Evolutionary conservation across 2,113 vertebrate species (phyloP), one percentile per base, ranked within the genome.

Genomic region (Oreocharis arfaki): DNA sequence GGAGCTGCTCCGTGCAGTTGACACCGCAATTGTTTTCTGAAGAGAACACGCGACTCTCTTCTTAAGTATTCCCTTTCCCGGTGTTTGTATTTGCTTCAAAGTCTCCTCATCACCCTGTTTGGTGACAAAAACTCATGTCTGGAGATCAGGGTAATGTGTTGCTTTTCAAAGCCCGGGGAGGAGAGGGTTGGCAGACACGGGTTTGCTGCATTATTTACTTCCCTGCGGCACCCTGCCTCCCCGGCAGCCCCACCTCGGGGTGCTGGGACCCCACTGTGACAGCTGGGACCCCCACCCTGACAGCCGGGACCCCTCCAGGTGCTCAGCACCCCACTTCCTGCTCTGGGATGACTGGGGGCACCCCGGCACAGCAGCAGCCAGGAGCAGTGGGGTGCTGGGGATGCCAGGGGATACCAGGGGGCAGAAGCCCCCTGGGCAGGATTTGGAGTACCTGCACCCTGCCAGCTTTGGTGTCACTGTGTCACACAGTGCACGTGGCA

Each of bases 41-140:
- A 96, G 91, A 73, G 92, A 97, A 97, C 95, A 97, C 56, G 41
- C 94, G 44, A 91, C 93, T 97, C 88, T 90, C 93, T 96, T 95
- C 96, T 96, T 92, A 96, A 94, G 95, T 96, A 94, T 96, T 97
- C 93, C 95, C 95, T 96, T 90, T 95, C 89, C 89, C 10, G 24
- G 90, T 96, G 95, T 93, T 95, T 94, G 90, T 92, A 94, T 95
- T 91, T 95, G 95, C 97, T 97, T 97, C 97, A 97, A 97, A 97
- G 97, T 88, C 96, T 96, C 92, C 83, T 96, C 96, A 74, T 96
- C 93, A 97, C 26, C 95, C 95, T 97, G 93, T 93, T 97, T 95
- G 95, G 96, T 97, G 96, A 97, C 97, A 97, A 95, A 96, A 97
- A 97, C 84, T 94, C 95, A 95, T 97, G 96, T 97, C 95, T 97